Base-by-base conservation (phyloP, 1,140 invertebrate species). In the Caenorhabditis remanei region DNA sequence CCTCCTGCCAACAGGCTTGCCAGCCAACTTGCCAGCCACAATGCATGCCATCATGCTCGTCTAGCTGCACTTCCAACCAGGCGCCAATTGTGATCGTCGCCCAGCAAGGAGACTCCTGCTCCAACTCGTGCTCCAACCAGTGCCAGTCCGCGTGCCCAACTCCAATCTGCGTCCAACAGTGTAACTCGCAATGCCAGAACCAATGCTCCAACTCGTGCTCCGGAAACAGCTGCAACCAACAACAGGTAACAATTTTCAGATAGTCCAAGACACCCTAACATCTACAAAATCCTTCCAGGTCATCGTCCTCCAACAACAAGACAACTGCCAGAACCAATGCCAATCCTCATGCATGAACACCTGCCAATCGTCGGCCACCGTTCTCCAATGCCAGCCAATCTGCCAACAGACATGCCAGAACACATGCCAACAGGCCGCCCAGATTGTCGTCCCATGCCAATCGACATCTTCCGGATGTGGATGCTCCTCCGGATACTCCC, bases 261-360 rank as follows among this genome's bases (percentile, higher is more conserved):
- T 24, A 32, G 11, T 13, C 48, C 9, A 8, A 43, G 8, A 5
- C 71, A n/a, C 21, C 16, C n/a, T 14, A 58, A 48, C 24, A 24
- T 75, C 41, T 6, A 41, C 41, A 32, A 32, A 32, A 50, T 40
- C 32, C 8, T 71, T 79, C 9, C 75, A 63, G 75, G 61, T 87
- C 75, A 84, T 87, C 79, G 86, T 87, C 82, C 65, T 83, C 75
- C 86, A 87, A 58, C 86, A 87, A 61, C 86, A 87, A 71, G 65
- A 87, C 86, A 87, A 61, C 48, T 87, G 86, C 86, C 86, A 87
- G 56, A 48, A 83, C n/a, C 48, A 48, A 21, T 87, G 86, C 79
- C 86, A 87, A 71, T 79, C 55, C 41, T 79, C 41, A 0, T 87
- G 86, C 86, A 87, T 87, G 86, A 87, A 83, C 79, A 87, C 86